Evolutionary conservation across 2,888 invertebrate genomes (phyloP), one percentile per base, ranked within the genome.

Genomic region (Xestia sexstrigata): DNA sequence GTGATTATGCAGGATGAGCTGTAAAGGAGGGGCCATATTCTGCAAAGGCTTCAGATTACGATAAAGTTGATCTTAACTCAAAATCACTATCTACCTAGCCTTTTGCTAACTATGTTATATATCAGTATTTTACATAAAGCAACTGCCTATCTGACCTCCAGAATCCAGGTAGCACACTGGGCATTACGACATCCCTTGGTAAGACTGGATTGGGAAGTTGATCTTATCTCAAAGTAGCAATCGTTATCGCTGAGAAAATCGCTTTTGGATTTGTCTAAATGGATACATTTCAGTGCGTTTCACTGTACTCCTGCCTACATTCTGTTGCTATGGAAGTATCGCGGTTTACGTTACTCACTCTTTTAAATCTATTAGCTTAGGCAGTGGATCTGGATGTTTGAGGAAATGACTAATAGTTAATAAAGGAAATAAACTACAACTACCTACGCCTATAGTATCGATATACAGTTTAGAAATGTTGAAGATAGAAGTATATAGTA

Each of bases 241-340:
- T 39, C 13, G 0, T 63, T 23, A 23, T 11, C 39, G 2, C 0
- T n/a, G 15, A 39, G n/a, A 63, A 15, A n/a, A 9, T 15, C 63
- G n/a, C n/a, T 42, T 42, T 65, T 26, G n/a, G 1, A 62, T 62
- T 60, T 60, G 9, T 42, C 15, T 65, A 35, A 35, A 60, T 65
- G 15, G n/a, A 17, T 8, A 65, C 8, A n/a, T n/a, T n/a, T 65
- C 3, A 8, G n/a, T 65, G 65, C 0, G 3, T n/a, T 3, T 65
- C 7, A 42, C 42, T 65, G 65, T 42, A 42, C 42, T 5, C 2
- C 23, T 63, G 63, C n/a, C 9, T 13, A 30, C 52, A 20, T 82
- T 20, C 47, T 47, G 83, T 76, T 87, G 79, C 79, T 63, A 86
- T 74, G 65, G 39, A 39, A 70, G 39, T 42, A 52, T 17, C 35